Evolutionary conservation across 2,113 vertebrate genomes (phyloP).

Genomic region (Scomber scombrus): DNA sequence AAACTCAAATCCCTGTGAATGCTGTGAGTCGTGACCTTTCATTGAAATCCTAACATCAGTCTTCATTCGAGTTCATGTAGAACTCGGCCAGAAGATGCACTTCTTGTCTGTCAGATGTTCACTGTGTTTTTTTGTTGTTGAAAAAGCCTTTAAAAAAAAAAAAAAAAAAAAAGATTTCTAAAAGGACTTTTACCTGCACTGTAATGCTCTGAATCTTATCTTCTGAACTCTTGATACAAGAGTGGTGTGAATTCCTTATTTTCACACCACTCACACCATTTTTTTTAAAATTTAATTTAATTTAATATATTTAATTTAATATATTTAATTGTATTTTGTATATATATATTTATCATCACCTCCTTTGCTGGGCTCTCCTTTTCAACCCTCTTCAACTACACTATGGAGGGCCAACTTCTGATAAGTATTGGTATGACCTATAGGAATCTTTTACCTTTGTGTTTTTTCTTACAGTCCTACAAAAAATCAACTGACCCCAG

Average conservation of each 20-base stretch:
- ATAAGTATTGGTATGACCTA: conserved; percentile 44
- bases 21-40: not conserved
- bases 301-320: too few relatives aligned
- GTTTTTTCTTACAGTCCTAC: conserved; percentile 5
- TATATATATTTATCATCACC: not conserved
- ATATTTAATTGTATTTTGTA: too few relatives aligned
- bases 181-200: not conserved
- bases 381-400: conserved; percentile 81
- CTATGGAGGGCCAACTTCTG: conserved; percentile 54
- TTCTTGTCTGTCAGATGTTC: not conserved
- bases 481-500: conserved; percentile 41
- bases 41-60: not conserved
- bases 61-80: not conserved
- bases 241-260: too few relatives aligned
- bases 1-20: not conserved
- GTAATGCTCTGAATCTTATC: conserved; percentile 2
- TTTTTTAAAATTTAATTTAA: too few relatives aligned
- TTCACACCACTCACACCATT: too few relatives aligned
- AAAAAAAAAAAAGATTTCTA: conserved; percentile 7
- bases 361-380: conserved; percentile 79
- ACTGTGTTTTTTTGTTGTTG: not conserved
- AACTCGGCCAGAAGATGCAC: not conserved
- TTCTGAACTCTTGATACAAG: too few relatives aligned
- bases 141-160: too few relatives aligned
- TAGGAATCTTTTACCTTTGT: conserved; percentile 25